A percentile compares a stretch with the other conserved stretches of the same genome.
Conservation (phyloP, 2,113 vertebrate species). For the Struthio camelus region DNA sequence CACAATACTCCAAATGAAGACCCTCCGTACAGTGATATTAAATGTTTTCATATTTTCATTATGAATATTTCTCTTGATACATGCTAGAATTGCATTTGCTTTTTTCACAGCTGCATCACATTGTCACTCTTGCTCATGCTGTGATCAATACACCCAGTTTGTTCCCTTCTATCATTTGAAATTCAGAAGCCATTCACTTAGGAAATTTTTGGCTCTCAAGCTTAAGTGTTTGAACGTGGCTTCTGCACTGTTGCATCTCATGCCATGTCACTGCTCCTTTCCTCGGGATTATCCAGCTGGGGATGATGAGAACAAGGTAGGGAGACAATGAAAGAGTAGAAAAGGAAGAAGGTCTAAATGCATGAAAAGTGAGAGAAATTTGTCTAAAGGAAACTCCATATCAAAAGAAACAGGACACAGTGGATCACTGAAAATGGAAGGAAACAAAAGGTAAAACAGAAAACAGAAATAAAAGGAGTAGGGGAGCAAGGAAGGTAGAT, state of each 20-base stretch:
- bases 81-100: background rate
- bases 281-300: background rate
- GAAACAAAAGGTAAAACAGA: background rate
- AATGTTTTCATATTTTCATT: background rate
- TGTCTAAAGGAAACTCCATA: background rate
- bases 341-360: background rate
- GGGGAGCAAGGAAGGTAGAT: background rate
- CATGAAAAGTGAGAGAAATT: background rate
- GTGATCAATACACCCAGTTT: background rate
- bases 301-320: background rate
- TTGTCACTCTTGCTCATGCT: background rate
- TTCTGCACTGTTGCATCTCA: background rate
- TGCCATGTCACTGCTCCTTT: background rate
- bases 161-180: background rate
- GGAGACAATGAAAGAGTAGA: background rate
- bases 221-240: background rate
- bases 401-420: background rate
- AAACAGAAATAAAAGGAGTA: background rate
- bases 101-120: background rate
- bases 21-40: background rate
- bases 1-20: background rate
- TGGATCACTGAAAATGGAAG: background rate
- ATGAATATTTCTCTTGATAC: background rate
- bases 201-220: background rate
- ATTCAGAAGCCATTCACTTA: background rate